Percentiles rank a stretch among this genome's conserved stretches.
Conservation (phyloP, 2,797 vertebrate genomes). For the Iguana delicatissima region DNA sequence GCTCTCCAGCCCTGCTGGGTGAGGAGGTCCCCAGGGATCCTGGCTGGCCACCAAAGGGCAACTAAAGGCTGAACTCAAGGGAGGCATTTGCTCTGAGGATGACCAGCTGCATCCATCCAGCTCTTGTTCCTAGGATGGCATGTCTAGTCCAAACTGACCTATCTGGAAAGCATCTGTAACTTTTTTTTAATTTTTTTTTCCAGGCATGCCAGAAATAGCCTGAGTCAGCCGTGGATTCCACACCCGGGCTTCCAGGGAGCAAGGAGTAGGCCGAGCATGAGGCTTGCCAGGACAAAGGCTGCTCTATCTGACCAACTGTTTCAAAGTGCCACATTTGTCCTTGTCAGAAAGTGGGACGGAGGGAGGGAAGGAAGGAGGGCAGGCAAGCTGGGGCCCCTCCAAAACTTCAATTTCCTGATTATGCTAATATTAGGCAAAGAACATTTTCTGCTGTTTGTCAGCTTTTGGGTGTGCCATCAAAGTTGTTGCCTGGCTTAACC, state of each 20-base stretch:
- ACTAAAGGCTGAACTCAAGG: background rate
- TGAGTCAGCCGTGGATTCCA: background rate
- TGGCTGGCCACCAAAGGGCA: background rate
- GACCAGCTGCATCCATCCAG: too few relatives aligned
- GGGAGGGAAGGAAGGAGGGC: background rate
- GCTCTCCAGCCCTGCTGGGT: background rate
- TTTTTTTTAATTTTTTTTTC: background rate
- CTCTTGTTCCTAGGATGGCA: background rate
- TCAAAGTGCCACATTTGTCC: background rate
- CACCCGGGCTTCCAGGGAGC: rapidly evolving
- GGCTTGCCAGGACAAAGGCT: constrained; percentile 42
- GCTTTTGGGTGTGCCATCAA: constrained; percentile 51
- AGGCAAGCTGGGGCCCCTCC: constrained; percentile 29
- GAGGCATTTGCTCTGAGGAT: background rate
- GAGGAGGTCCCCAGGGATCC: too few relatives aligned
- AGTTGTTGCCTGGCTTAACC: constrained; percentile 54
- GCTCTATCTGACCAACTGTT: background rate
- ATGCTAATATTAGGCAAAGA: constrained; percentile 50
- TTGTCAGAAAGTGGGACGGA: background rate
- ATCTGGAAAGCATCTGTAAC: background rate
- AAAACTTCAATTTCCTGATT: constrained; percentile 52
- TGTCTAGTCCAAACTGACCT: background rate
- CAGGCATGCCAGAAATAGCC: background rate
- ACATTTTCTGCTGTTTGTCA: constrained; percentile 43
- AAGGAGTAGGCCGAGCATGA: background rate